Percentiles rank a stretch among this genome's conserved stretches.
Evolutionary conservation across 1,140 invertebrate species (phyloP).

Genomic region (Aethina tumida): DNA sequence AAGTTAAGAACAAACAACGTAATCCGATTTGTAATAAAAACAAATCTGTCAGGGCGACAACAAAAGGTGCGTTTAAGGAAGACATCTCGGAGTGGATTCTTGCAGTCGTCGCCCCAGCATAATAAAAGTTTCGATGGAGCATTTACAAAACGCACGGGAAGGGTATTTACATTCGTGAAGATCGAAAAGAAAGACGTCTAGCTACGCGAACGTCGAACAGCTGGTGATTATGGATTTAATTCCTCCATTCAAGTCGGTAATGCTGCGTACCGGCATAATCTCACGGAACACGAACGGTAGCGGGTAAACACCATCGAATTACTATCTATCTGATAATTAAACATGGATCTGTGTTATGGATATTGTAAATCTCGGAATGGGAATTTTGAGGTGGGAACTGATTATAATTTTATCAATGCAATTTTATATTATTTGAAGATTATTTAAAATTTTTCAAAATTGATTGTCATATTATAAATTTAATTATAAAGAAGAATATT

Average conservation of each 20-base stretch:
- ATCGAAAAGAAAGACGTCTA: slow-evolving; percentile 8
- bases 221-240: slow-evolving; percentile 21
- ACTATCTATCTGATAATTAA: no score
- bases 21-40: no score
- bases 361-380: no score
- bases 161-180: slow-evolving; percentile 13
- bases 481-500: no score
- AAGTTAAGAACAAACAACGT: no score
- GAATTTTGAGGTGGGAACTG: no score
- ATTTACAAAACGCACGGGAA: slow-evolving; percentile 2
- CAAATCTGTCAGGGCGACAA: slow-evolving; percentile 3
- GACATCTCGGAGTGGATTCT: slow-evolving; percentile 1
- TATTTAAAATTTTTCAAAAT: no score
- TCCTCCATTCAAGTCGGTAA: slow-evolving; percentile 21
- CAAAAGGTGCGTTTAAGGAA: slow-evolving; percentile 8
- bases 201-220: slow-evolving; percentile 11
- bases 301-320: no score
- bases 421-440: no score
- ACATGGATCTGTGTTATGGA: no score
- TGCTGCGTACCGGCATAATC: slow-evolving; percentile 19
- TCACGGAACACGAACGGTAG: slow-evolving; percentile 21
- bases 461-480: no score
- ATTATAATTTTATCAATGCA: no score
- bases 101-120: slow-evolving; percentile 8
- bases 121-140: slow-evolving; percentile 6